Conservation (phyloP, 2,797 vertebrate species). For the Chrosomus eos region DNA sequence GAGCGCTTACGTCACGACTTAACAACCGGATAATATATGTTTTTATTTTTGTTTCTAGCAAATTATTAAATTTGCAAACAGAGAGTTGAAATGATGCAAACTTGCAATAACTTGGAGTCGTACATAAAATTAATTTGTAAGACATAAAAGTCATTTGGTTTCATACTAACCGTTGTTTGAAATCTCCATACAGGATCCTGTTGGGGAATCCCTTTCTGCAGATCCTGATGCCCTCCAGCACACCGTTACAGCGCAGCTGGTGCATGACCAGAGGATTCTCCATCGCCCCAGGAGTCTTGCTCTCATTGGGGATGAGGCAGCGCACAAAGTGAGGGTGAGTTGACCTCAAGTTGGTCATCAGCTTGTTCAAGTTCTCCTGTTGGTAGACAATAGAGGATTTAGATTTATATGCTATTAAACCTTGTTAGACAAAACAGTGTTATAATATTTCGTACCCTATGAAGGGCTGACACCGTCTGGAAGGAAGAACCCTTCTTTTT, state of each 20-base stretch:
- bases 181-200: conserved; percentile 12
- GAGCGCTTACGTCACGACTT: too few species aligned
- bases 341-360: conserved; percentile 19
- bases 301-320: neutral
- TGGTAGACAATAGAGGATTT: neutral
- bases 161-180: neutral
- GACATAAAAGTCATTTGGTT: neutral
- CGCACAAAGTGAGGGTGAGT: conserved; percentile 24
- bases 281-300: neutral
- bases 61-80: neutral
- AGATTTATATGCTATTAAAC: conserved; percentile 48
- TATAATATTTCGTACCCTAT: neutral
- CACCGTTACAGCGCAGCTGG: conserved; percentile 26
- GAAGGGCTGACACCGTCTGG: conserved; percentile 6
- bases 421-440: conserved; percentile 72
- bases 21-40: too few species aligned
- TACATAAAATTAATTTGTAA: neutral
- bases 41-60: conserved; percentile 51
- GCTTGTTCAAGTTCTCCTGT: conserved; percentile 9
- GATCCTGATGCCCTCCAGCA: conserved; percentile 28
- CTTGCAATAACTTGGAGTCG: neutral
- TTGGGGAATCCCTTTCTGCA: conserved; percentile 16
- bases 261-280: conserved; percentile 28
- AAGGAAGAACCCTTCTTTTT: conserved; percentile 83
- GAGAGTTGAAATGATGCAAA: neutral